phyloP scores from a whole-genome alignment of 2,888 invertebrate genomes.

The Drosophila flavopinicola region DNA sequence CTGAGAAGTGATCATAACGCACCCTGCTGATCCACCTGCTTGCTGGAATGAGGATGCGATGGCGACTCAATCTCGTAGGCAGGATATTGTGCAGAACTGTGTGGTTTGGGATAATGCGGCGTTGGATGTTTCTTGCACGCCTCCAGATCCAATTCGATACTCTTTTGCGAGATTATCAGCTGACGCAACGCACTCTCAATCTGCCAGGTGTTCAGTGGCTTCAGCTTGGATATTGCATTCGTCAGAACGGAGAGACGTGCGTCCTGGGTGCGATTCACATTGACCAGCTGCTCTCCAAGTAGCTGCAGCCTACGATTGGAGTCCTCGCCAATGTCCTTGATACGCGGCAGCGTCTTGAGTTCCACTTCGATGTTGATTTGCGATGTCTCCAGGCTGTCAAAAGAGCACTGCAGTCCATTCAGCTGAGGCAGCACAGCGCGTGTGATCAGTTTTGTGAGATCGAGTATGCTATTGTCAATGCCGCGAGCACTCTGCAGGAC shows the following conservation, averaged over 20 bases:
- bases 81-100: neutral
- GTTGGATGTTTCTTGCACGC: constrained; percentile 27
- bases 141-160: constrained; percentile 64
- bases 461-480: constrained; percentile 52
- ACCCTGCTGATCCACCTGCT: constrained; percentile 36
- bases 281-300: constrained; percentile 38
- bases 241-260: constrained; percentile 33
- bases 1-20: neutral
- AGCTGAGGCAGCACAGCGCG: constrained; percentile 60
- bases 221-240: constrained; percentile 36
- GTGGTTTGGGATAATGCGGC: neutral
- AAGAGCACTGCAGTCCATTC: constrained; percentile 60
- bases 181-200: constrained; percentile 60
- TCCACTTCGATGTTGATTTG: constrained; percentile 67
- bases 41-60: neutral
- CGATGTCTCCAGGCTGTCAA: constrained; percentile 61
- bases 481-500: constrained; percentile 35
- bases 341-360: constrained; percentile 39
- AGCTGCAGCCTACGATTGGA: constrained; percentile 37
- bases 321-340: constrained; percentile 45
- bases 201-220: constrained; percentile 53
- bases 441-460: constrained; percentile 54
- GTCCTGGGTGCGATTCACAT: constrained; percentile 54
- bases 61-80: constrained; percentile 2
- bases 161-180: constrained; percentile 63